phyloP scores from a whole-genome alignment of 2,888 invertebrate genomes.

The Falcaria lacertinaria region DNA sequence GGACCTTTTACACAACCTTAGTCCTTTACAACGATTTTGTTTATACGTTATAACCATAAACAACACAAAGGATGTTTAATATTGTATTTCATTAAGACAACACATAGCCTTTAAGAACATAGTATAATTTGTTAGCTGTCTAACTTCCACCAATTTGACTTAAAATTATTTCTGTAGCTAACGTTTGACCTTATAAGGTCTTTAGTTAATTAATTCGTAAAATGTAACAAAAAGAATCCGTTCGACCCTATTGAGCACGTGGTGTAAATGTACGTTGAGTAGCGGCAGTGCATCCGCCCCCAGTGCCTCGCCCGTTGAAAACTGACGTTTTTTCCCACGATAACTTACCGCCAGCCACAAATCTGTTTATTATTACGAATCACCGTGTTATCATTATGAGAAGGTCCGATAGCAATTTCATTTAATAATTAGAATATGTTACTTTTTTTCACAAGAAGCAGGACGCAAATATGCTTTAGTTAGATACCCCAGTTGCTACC shows the following conservation, averaged over 20 bases:
- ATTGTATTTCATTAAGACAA: no score
- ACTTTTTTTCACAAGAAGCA: no score
- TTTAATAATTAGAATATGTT: no score
- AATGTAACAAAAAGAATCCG: slow-evolving; percentile 26
- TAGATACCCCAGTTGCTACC: slow-evolving; percentile 33
- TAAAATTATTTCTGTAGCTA: background rate
- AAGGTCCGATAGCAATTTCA: slow-evolving; percentile 9
- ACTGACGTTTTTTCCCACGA: slow-evolving; percentile 71
- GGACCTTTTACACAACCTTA: slow-evolving; percentile 68
- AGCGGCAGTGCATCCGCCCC: slow-evolving; percentile 58
- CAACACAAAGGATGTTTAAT: no score
- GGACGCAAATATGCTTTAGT: slow-evolving; percentile 7
- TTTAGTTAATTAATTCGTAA: slow-evolving; percentile 4
- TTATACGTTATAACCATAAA: slow-evolving; percentile 26
- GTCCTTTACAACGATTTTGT: slow-evolving; percentile 71
- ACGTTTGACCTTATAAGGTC: background rate
- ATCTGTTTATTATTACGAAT: slow-evolving; percentile 43
- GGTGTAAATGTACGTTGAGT: slow-evolving; percentile 52
- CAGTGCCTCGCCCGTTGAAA: slow-evolving; percentile 50
- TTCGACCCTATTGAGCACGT: slow-evolving; percentile 52
- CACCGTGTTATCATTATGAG: slow-evolving; percentile 6
- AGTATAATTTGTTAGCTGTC: no score
- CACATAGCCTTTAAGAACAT: no score
- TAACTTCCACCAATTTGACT: no score
- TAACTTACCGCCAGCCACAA: slow-evolving; percentile 53